Evolutionary conservation across 2,888 invertebrate genomes (phyloP), one percentile per base, ranked within the genome.

Genomic region (Nasonia oneida): DNA sequence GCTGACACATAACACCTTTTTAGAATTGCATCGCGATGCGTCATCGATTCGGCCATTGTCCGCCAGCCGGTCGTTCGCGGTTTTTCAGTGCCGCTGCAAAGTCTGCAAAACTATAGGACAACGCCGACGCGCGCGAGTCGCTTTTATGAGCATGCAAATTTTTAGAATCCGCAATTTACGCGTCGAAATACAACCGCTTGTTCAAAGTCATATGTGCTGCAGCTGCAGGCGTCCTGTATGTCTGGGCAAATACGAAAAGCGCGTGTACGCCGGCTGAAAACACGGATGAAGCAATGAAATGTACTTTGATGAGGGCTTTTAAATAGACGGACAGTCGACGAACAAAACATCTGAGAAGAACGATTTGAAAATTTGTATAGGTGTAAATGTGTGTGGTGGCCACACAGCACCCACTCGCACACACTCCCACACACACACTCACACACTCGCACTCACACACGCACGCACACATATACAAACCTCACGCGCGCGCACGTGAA

Each of bases 1-100:
- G 71, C 29, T 37, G 37, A 70, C 71, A 71, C 33, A 67, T 47
- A 73, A 80, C 71, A 80, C 70, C 80, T 47, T 80, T 80, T 80
- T 39, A 71, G 57, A 15, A 57, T 73, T 57, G 37, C 42, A 23
- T 50, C 23, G 18, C 71, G 57, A 78, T 78, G 77, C 64, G 64
- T 78, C 64, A 78, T 57, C 71, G 57, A 80, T 80, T 80, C 57
- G 71, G 53, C 37, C 29, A 73, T 39, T 53, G 78, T 29, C 23
- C 39, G 42, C n/a, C 3, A 33, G n/a, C 5, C 3, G 50, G 14
- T 42, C 71, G 71, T 57, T 57, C 39, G 71, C 23, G 57, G 80
- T 73, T 80, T 71, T 80, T 71, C 42, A 33, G 12, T 23, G 33
- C 18, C 4, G 37, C 42, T 42, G 15, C 29, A 10, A 37, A 61